These are phyloP conservation scores for Ictalurus furcatus DNA, from an alignment of 2,113 vertebrate genomes.

Conservation along the genomic window DNA sequence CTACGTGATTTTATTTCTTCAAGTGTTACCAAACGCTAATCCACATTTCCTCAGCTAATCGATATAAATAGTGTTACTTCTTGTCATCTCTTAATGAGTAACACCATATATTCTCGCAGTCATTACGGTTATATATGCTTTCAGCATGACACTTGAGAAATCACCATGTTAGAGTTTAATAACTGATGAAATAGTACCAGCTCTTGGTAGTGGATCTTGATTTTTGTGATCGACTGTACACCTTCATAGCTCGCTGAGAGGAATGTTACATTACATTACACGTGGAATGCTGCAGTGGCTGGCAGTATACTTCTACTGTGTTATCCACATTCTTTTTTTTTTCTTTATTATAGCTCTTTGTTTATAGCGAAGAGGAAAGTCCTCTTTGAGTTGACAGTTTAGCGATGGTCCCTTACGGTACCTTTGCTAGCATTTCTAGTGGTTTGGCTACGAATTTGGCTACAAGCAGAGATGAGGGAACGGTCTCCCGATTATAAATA, in stretches of 20 bases:
- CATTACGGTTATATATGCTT: neutral
- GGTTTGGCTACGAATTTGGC: slow-evolving; percentile 70
- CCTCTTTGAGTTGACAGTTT: slow-evolving; percentile 46
- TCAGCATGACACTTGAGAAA: neutral
- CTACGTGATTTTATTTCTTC: neutral
- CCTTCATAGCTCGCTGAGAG: neutral
- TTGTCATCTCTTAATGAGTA: neutral
- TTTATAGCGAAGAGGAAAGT: slow-evolving; percentile 21
- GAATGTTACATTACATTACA: slow-evolving; percentile 38
- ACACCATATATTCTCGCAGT: neutral
- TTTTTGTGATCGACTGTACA: slow-evolving; percentile 18
- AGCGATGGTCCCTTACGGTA: slow-evolving; percentile 58
- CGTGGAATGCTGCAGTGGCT: slow-evolving; percentile 29
- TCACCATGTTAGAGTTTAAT: neutral
- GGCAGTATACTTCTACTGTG: slow-evolving; percentile 44
- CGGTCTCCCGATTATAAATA: slow-evolving; percentile 12
- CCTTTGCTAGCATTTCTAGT: slow-evolving; percentile 61
- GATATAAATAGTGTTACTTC: neutral
- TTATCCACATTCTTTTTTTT: slow-evolving; percentile 5
- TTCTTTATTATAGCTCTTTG: slow-evolving; percentile 26
- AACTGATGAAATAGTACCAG: neutral
- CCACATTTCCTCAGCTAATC: neutral
- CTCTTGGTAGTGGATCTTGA: neutral
- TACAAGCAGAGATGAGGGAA: slow-evolving; percentile 61
- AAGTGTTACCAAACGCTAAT: slow-evolving; percentile 4